Base-by-base conservation (phyloP, 2,797 vertebrate genomes). In the Euthynnus affinis region DNA sequence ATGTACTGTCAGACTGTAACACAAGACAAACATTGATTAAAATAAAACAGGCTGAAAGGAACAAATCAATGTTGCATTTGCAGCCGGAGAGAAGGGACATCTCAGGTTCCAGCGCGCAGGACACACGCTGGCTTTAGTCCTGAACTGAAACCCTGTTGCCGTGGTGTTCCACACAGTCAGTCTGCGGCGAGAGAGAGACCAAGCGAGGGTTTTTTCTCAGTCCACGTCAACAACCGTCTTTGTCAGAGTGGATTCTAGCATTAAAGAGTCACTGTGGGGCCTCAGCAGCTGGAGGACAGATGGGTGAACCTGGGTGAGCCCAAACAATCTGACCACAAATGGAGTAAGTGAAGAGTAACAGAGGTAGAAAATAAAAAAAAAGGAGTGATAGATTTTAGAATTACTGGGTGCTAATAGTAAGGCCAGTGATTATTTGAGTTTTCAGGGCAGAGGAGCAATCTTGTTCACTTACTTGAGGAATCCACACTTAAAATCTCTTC, bases 11-110 rank as follows among this genome's bases (percentile, higher is more conserved):
- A 57, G 75, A 78, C 86, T 79, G 87, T 72, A 92, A 94, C 81
- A 91, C 89, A 88, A 92, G 87, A 91, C 91, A 53, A 74, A 91
- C 85, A 88, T 91, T 86, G 56, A 93, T 90, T 22, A 32, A 8
- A 49, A 51, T 67, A 86, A 86, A 88, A 81, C 67, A 75, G 82
- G 58, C 81, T 79, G 83, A 83, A 75, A 83, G 78, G 83, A 81
- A 79, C 74, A 68, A 82, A 89, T 90, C 81, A 53, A 88, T 91
- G 82, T 61, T 80, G 88, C 78, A 86, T 86, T 37, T 78, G 80
- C 74, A 61, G 79, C 55, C 2, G 32, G 78, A 68, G 60, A 68
- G 62, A 68, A 66, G 83, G 81, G 86, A 78, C 86, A 74, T 80
- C 86, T 92, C 89, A 46, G 85, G 87, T 92, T 92, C 88, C 87